Percentiles rank a stretch among this genome's conserved stretches.
These are phyloP conservation scores for Tigriopus japonicus DNA, from an alignment of 1,140 invertebrate species.

Conservation along the genomic window DNA sequence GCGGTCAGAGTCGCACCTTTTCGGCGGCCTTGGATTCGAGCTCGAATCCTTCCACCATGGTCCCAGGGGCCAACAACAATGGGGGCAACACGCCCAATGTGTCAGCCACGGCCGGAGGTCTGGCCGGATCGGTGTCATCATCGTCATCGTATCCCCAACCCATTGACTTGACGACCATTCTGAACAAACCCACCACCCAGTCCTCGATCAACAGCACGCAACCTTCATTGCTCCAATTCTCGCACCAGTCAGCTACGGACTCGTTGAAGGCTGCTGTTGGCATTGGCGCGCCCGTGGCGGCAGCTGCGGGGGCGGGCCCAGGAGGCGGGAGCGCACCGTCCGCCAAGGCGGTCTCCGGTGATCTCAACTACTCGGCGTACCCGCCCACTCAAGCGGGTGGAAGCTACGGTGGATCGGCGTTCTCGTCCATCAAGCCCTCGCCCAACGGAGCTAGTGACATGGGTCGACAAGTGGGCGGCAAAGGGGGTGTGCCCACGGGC, in stretches of 20 bases:
- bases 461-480: not conserved
- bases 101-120: too few species aligned
- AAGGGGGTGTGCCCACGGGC: not conserved
- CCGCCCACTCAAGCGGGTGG: not conserved
- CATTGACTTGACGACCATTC: constrained; percentile 8
- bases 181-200: constrained; percentile 10
- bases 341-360: not conserved
- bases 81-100: not conserved
- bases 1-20: not conserved
- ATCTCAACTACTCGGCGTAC: not conserved
- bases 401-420: not conserved
- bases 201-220: not conserved
- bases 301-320: not conserved
- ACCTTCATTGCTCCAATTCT: not conserved
- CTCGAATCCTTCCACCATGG: not conserved
- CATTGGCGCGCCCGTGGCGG: not conserved
- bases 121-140: not conserved
- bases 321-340: not conserved
- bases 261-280: constrained; percentile 7
- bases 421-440: not conserved
- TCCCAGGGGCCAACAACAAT: not conserved
- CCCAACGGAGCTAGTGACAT: not conserved
- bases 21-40: not conserved
- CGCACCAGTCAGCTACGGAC: not conserved
- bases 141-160: constrained; percentile 3